These are phyloP conservation scores for Hiodon alosoides DNA, from an alignment of 2,113 vertebrate species.

Conservation along the genomic window DNA sequence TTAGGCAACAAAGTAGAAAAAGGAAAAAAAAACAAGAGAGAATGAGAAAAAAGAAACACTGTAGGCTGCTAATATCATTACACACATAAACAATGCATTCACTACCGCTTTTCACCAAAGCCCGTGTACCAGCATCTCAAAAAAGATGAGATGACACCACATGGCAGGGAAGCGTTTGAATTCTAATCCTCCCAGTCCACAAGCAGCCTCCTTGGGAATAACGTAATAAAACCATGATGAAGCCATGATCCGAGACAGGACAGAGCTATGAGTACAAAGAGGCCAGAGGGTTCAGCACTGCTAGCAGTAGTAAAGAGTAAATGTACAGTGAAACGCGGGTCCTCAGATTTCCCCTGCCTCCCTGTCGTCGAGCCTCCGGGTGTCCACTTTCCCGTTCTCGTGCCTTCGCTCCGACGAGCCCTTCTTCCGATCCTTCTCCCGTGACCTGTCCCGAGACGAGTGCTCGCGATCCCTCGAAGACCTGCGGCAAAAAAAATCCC, in stretches of 20 bases:
- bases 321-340: conserved; percentile 27
- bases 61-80: not conserved
- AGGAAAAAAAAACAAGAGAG: not conserved
- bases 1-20: not conserved
- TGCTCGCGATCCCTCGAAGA: conserved; percentile 77
- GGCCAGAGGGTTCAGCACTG: not conserved
- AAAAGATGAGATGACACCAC: not conserved
- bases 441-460: conserved; percentile 74
- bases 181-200: conserved; percentile 7
- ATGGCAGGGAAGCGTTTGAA: not conserved
- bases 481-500: conserved; percentile 49
- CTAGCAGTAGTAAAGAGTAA: conserved; percentile 1
- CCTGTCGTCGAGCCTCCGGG: conserved; percentile 78
- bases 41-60: not conserved
- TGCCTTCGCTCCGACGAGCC: conserved; percentile 64
- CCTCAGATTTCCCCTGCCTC: conserved; percentile 83
- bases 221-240: conserved; percentile 10
- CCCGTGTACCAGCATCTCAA: not conserved
- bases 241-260: conserved; percentile 23
- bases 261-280: not conserved
- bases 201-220: not conserved
- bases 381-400: conserved; percentile 80
- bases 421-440: conserved; percentile 75
- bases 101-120: not conserved
- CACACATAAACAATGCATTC: conserved; percentile 2